Base-by-base conservation (phyloP, 2,888 invertebrate genomes). In the Tetanocera ferruginea region DNA sequence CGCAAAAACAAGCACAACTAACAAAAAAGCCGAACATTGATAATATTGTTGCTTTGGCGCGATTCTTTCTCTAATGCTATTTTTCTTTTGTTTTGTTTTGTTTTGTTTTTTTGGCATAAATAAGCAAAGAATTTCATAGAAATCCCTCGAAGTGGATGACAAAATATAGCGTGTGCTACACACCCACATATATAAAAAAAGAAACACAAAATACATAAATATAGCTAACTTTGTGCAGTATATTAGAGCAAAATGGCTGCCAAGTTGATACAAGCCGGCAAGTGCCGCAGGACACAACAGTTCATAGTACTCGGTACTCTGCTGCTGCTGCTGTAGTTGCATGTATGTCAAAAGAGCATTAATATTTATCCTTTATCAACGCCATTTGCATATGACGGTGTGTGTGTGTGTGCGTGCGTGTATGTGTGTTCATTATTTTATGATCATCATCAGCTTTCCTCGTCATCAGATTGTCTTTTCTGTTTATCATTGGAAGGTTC, bases 291-390 rank as follows among this genome's bases (percentile, higher is more conserved):
- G 62, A 62, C 62, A 31, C 17, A 25, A 17, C 62, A 17, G 28
- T 23, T 19, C 28, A 25, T 31, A 19, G 62, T 1, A 62, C 25
- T 62, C 11, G 62, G 11, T 5, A 49, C 25, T 25, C 49, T 19
- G 69, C n/a, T 69, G 8, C 51, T 14, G 31, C 34, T 52, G 23
- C 28, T 52, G 3, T 17, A n/a, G n/a, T n/a, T 66, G 19, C 64
- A 60, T 23, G 17, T 60, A 25, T 66, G n/a, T 34, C 25, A n/a
- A 34, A 66, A 66, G 70, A n/a, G 52, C 52, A 52, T 52, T 51
- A 70, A 70, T 70, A 70, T 70, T 70, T 70, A 70, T 52, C 17
- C 17, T 69, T 69, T 70, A 70, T 70, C 51, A 70, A 17, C 49
- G 52, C 52, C 52, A 25, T 9, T 6, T 49, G 31, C 52, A 70